Evolutionary conservation across 2,797 vertebrate species (phyloP).

Genomic region (Eulemur rubriventer): DNA sequence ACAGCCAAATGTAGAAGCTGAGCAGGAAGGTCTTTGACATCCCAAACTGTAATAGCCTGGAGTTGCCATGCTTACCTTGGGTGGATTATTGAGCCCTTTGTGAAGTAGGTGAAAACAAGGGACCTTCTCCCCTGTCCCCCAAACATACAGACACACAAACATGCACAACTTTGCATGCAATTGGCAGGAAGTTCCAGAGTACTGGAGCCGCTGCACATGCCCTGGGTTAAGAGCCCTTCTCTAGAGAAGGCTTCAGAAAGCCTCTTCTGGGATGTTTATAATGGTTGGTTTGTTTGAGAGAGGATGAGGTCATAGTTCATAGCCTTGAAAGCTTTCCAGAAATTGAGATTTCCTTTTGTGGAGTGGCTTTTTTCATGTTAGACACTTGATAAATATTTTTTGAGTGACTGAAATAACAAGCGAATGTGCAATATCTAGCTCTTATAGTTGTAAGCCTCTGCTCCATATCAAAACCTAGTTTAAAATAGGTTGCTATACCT

Average conservation of each 20-base stretch:
- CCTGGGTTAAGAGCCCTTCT: neutral
- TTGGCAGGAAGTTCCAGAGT: neutral
- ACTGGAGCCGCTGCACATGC: neutral
- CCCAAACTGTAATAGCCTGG: no score
- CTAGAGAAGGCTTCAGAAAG: neutral
- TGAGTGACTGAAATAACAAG: neutral
- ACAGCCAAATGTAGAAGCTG: neutral
- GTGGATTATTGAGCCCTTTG: neutral
- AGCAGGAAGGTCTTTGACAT: neutral
- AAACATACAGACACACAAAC: neutral
- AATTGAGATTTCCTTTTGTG: constrained; percentile 49
- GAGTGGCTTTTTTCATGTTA: constrained; percentile 36
- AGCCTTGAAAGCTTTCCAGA: neutral
- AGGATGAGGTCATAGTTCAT: constrained; percentile 23
- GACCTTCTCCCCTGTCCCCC: fast-evolving
- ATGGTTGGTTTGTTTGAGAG: constrained; percentile 34
- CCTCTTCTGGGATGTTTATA: constrained; percentile 52
- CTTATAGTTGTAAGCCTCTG: neutral
- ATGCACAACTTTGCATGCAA: neutral
- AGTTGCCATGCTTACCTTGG: neutral
- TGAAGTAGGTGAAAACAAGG: neutral
- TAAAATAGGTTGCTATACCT: neutral
- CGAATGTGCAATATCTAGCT: neutral
- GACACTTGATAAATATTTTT: constrained; percentile 51
- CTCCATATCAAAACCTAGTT: neutral